Evolutionary conservation across 2,797 vertebrate genomes (phyloP).

Genomic region (Meda fulgida): DNA sequence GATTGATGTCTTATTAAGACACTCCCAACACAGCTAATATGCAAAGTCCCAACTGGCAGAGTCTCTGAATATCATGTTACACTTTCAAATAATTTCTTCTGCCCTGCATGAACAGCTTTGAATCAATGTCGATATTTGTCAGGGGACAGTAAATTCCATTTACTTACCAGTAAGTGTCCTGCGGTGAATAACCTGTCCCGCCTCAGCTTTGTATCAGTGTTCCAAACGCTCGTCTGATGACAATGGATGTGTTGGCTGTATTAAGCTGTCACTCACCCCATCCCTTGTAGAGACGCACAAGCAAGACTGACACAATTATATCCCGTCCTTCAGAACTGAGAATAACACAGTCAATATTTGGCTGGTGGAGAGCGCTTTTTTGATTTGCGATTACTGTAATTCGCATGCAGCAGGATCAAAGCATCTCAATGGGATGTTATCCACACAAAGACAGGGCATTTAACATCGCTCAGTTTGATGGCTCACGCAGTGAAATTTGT

Average conservation of each 20-base stretch:
- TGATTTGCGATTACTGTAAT: conserved; percentile 61
- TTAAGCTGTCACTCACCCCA: conserved; percentile 62
- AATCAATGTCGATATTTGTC: conserved; percentile 49
- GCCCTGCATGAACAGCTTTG: conserved; percentile 47
- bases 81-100: neutral
- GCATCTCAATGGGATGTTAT: conserved; percentile 59
- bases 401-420: conserved; percentile 51
- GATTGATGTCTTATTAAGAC: conserved; percentile 21
- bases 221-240: conserved; percentile 42
- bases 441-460: conserved; percentile 75
- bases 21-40: neutral
- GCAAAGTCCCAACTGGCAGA: neutral
- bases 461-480: conserved; percentile 44
- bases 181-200: conserved; percentile 42
- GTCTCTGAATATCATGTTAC: conserved; percentile 20
- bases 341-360: conserved; percentile 54
- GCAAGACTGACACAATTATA: conserved; percentile 59
- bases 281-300: conserved; percentile 54
- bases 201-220: conserved; percentile 44
- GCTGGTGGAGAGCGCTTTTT: conserved; percentile 41
- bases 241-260: conserved; percentile 55
- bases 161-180: conserved; percentile 48
- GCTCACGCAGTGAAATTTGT: conserved; percentile 30
- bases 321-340: conserved; percentile 52
- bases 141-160: conserved; percentile 53